These are phyloP conservation scores for Beroe ovata DNA, from an alignment of 37 sponge, comb jelly and placozoan species.

Conservation along the genomic window DNA sequence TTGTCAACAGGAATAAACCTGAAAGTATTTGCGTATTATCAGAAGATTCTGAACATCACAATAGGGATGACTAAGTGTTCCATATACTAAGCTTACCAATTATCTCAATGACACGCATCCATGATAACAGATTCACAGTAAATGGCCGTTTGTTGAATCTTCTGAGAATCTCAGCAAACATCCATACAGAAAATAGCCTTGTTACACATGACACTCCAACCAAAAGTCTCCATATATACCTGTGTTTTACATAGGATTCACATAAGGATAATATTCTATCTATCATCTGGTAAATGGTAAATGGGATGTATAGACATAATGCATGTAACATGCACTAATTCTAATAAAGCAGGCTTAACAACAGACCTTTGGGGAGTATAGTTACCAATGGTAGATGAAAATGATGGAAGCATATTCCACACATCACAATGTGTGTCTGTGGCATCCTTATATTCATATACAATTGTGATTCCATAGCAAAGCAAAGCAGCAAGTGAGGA, in stretches of 20 bases:
- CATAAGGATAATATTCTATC: too few species aligned
- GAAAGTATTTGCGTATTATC: neutral
- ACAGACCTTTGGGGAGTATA: conserved; percentile 59
- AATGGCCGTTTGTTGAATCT: conserved; percentile 6
- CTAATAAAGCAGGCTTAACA: too few species aligned
- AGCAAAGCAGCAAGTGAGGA: conserved; percentile 27
- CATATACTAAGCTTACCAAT: neutral
- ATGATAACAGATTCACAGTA: neutral
- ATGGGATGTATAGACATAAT: too few species aligned
- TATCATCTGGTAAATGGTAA: too few species aligned
- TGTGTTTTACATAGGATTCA: too few species aligned
- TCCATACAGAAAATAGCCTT: neutral
- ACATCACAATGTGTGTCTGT: conserved; percentile 5
- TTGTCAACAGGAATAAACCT: conserved; percentile 60
- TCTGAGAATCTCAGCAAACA: conserved; percentile 9
- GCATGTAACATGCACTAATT: too few species aligned
- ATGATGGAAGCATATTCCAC: conserved; percentile 50
- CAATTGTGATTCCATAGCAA: conserved; percentile 48
- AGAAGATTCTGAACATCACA: neutral
- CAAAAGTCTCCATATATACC: conserved; percentile 48
- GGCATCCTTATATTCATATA: conserved; percentile 21
- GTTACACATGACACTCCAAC: conserved; percentile 29
- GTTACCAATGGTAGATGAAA: conserved; percentile 61
- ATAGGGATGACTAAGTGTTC: neutral
- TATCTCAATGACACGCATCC: conserved; percentile 15